Evolutionary conservation across 2,113 vertebrate genomes (phyloP), one percentile per base, ranked within the genome.

Genomic region (Scartelaos histophorus): DNA sequence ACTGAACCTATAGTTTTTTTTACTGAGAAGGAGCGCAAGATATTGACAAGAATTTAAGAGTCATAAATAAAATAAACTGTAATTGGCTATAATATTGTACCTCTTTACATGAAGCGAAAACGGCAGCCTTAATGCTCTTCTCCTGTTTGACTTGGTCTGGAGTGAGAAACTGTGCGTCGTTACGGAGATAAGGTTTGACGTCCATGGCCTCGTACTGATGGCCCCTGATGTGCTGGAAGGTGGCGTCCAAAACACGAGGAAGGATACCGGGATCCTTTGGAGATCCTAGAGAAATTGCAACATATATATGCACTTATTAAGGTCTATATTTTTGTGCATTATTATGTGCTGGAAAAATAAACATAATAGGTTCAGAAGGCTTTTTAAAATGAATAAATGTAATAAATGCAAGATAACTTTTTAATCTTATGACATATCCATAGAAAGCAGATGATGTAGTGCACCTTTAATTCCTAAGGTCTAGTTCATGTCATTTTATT

Each of bases 231-330:
- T 93, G 85, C n/a, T 87, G 85, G 81, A 97, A 96, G 64, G 95
- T 91, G 56, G 90, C 79, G 17, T 93, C 93, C 81, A 97, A 85
- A 7, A 94, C 92, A 17, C 94, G 93, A 46, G 94, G 95, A 35
- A 97, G 90, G 70, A 96, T 93, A 15, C 96, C 96, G 3, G 92
- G 93, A 54, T 96, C 94, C 79, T 93, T 95, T 54, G 87, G 66
- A 67, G 94, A 93, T 21, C 96, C 96, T 96, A 25, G 57, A 53
- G 77, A 6, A 70, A 57, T 45, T 10, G 0, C 24, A 24, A 65
- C 7, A 3, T 21, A 54, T 10, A 10, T 10, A 43, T 43, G 7
- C 9, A 43, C 10, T 43, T 29, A 29, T 29, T 29, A n/a, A n/a
- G n/a, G n/a, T n/a, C n/a, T n/a, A n/a, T n/a, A n/a, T n/a, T n/a